A percentile compares a stretch with the other conserved stretches of the same genome.
Conservation (phyloP, 1,140 invertebrate genomes). For the Tetramorium simillimum region DNA sequence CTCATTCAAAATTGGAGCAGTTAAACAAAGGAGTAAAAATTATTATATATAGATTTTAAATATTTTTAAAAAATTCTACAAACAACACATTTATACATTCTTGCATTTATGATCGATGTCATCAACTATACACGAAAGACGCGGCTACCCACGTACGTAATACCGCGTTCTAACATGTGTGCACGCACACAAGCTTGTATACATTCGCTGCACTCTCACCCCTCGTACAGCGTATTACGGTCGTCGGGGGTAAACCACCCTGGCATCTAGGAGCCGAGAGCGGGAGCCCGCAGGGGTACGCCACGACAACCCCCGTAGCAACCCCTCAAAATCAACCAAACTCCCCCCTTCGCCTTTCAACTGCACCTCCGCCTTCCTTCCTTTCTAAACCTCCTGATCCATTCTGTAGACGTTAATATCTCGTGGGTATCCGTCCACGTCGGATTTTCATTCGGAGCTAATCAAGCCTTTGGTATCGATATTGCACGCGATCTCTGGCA, state of each 20-base stretch:
- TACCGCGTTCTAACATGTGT: conserved; percentile 28
- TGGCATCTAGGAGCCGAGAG: conserved; percentile 80
- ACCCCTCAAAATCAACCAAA: conserved; percentile 86
- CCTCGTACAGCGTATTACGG: conserved; percentile 82
- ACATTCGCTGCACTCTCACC: conserved; percentile 70
- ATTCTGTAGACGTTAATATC: conserved; percentile 74
- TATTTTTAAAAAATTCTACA: conserved; percentile 25
- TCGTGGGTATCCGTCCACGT: conserved; percentile 64
- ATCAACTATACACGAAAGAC: conserved; percentile 62
- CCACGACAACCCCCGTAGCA: conserved; percentile 86
- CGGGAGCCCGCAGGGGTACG: conserved; percentile 86
- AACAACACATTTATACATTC: neutral
- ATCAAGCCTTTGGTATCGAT: conserved; percentile 33
- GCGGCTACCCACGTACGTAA: conserved; percentile 74
- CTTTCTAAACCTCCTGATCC: conserved; percentile 63
- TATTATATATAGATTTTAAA: conserved; percentile 20
- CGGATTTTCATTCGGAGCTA: conserved; percentile 59
- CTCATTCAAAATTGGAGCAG: neutral
- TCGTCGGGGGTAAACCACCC: conserved; percentile 83
- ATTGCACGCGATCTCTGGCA: neutral
- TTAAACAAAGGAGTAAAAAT: neutral
- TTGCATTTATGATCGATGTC: conserved; percentile 61
- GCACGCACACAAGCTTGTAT: conserved; percentile 7
- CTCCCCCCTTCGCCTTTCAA: conserved; percentile 65
- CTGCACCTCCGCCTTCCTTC: conserved; percentile 40